Conservation (phyloP, 2,888 invertebrate genomes). For the Eupithecia dodoneata region DNA sequence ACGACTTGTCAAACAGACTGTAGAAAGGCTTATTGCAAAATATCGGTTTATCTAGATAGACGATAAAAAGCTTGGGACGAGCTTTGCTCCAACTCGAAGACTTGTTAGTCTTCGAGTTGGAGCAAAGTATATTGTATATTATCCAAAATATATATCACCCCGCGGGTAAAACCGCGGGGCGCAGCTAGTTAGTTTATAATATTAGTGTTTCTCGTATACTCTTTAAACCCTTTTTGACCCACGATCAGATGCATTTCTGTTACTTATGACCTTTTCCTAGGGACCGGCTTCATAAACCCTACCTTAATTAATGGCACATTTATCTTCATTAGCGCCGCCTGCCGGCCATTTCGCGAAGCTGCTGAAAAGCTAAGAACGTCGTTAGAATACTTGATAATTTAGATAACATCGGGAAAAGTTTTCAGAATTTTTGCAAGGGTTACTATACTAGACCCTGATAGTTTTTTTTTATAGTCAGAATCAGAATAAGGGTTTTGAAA, state of each 20-base stretch:
- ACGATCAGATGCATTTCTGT: not conserved
- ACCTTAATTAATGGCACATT: conserved; percentile 22
- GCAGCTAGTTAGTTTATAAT: too few relatives aligned
- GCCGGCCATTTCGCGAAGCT: conserved; percentile 16
- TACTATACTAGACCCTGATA: not conserved
- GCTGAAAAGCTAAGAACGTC: conserved; percentile 15
- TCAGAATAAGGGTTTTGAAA: too few relatives aligned
- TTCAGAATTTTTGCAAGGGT: not conserved
- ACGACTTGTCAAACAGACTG: too few relatives aligned
- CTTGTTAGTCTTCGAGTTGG: too few relatives aligned
- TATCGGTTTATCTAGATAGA: too few relatives aligned
- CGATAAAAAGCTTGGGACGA: too few relatives aligned
- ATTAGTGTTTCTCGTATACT: too few relatives aligned
- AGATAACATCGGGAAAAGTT: not conserved
- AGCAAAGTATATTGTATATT: too few relatives aligned
- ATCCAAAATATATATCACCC: too few relatives aligned
- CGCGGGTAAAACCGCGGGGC: too few relatives aligned
- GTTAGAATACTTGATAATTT: conserved; percentile 27
- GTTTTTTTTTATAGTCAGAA: not conserved
- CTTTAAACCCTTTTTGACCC: not conserved
- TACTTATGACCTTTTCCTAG: not conserved
- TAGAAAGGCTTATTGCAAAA: too few relatives aligned
- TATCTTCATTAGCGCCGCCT: conserved; percentile 24
- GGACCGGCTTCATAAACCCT: not conserved
- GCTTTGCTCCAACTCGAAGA: too few relatives aligned